Evolutionary conservation across 2,888 invertebrate genomes (phyloP).

Genomic region (Protonemura montana): DNA sequence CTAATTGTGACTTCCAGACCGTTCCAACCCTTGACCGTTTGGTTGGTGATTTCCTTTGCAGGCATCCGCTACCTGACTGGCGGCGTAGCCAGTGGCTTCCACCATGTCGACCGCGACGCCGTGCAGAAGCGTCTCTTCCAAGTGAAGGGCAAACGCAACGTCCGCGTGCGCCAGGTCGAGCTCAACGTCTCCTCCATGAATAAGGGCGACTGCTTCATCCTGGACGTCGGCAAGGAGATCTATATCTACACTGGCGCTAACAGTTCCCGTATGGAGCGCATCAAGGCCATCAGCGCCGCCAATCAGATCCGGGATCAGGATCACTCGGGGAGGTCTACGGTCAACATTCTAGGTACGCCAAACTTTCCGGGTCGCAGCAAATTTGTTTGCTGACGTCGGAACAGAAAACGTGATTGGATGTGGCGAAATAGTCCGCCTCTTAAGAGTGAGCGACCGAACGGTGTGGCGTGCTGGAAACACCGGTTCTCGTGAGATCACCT

Average conservation of each 20-base stretch:
- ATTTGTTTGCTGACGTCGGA: no score
- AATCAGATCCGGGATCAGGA: constrained; percentile 88
- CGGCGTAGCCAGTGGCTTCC: constrained; percentile 85
- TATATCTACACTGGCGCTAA: constrained; percentile 81
- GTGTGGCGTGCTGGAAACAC: no score
- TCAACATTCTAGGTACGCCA: constrained; percentile 76
- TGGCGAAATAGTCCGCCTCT: no score
- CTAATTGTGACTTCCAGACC: no score
- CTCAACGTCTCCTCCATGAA: constrained; percentile 83
- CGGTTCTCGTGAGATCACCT: no score
- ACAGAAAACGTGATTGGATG: no score
- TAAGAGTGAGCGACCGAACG: no score
- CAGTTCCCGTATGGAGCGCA: constrained; percentile 78
- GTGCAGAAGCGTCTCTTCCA: constrained; percentile 81
- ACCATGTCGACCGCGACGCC: constrained; percentile 80
- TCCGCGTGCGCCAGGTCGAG: constrained; percentile 80
- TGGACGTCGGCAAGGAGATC: constrained; percentile 79
- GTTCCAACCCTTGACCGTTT: no score
- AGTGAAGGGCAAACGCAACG: constrained; percentile 87
- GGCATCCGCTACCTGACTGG: constrained; percentile 82
- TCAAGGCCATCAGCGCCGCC: constrained; percentile 84
- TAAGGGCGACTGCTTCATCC: constrained; percentile 88
- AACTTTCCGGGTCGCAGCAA: no score
- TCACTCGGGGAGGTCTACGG: constrained; percentile 78
- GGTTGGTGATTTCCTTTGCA: constrained; percentile 52